Percentiles rank a stretch among this genome's conserved stretches.
Evolutionary conservation across 2,797 vertebrate genomes (phyloP).

Genomic region (Ispidina lecontei): DNA sequence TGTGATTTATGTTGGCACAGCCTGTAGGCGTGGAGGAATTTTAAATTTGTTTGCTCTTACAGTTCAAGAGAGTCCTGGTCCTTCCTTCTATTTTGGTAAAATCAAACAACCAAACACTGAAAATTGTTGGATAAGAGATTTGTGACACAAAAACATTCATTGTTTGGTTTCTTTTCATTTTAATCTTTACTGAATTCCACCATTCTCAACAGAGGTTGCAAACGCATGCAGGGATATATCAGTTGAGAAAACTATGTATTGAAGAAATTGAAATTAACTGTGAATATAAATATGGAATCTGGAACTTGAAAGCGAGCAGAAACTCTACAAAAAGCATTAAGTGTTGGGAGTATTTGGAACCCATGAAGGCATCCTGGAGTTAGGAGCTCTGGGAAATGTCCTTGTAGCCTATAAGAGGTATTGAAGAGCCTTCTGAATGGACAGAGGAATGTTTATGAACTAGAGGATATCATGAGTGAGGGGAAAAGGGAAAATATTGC

Average conservation of each 20-base stretch:
- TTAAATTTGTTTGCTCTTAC: neutral
- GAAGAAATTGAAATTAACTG: neutral
- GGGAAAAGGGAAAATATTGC: neutral
- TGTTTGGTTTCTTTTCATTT: neutral
- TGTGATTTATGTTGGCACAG: neutral
- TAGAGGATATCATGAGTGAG: neutral
- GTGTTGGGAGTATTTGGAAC: neutral
- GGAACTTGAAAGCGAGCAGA: neutral
- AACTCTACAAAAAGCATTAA: neutral
- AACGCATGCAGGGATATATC: neutral
- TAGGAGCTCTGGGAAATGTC: neutral
- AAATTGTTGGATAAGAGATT: neutral
- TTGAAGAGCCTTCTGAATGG: neutral
- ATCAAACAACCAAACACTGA: neutral
- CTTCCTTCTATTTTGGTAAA: neutral
- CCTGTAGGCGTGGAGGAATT: neutral
- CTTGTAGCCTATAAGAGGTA: neutral
- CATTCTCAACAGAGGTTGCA: neutral
- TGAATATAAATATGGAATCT: neutral
- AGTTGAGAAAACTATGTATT: neutral
- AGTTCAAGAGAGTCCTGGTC: neutral
- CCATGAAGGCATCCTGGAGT: fast-evolving
- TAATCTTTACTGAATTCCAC: neutral
- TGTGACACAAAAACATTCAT: neutral
- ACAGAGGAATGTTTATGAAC: neutral